These are phyloP conservation scores for Calyptomena viridis DNA, from an alignment of 2,113 vertebrate genomes.

Conservation along the genomic window DNA sequence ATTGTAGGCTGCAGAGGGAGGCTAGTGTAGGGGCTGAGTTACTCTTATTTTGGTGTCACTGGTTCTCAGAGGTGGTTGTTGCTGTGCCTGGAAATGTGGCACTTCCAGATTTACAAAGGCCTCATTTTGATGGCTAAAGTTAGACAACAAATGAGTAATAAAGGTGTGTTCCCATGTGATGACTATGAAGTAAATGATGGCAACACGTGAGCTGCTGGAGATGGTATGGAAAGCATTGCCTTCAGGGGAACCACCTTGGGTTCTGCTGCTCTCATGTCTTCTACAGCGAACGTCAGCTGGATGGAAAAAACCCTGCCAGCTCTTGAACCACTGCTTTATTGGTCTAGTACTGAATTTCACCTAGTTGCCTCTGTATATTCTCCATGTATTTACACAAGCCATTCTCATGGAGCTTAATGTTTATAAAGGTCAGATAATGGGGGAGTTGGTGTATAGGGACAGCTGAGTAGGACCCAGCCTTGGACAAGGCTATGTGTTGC, in stretches of 20 bases:
- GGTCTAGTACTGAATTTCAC: background rate
- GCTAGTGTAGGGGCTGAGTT: background rate
- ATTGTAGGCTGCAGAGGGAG: background rate
- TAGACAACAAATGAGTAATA: background rate
- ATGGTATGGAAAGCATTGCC: background rate
- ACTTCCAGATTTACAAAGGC: background rate
- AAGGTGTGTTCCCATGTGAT: background rate
- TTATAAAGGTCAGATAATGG: background rate
- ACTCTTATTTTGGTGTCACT: background rate
- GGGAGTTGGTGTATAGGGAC: background rate
- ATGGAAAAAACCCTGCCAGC: background rate
- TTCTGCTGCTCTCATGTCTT: background rate
- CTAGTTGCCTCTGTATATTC: background rate
- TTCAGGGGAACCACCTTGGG: background rate
- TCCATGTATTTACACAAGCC: background rate
- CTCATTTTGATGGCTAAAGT: background rate
- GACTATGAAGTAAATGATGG: background rate
- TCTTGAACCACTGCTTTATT: background rate
- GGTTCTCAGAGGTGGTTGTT: background rate
- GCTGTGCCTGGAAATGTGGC: background rate
- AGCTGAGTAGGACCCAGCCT: background rate
- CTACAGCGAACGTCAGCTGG: background rate
- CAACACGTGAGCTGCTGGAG: background rate
- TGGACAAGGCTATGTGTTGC: background rate
- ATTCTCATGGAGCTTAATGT: background rate